A percentile compares a stretch with the other conserved stretches of the same genome.
These are phyloP conservation scores for Acleris emargana DNA, from an alignment of 2,888 invertebrate genomes.

Conservation along the genomic window DNA sequence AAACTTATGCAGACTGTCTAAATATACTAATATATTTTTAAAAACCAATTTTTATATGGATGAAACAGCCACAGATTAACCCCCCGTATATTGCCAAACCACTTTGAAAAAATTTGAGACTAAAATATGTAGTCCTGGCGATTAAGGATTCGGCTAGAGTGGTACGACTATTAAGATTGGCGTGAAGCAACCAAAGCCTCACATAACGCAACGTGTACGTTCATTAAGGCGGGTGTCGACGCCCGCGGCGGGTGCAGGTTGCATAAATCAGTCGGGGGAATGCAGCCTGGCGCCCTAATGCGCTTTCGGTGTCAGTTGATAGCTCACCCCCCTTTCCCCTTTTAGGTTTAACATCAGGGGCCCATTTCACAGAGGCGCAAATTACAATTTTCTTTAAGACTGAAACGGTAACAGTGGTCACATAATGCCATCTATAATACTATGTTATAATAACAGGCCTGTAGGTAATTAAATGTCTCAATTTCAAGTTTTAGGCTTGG, in stretches of 20 bases:
- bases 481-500: too few species aligned
- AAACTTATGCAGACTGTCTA: too few species aligned
- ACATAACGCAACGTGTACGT: constrained; percentile 75
- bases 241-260: constrained; percentile 70
- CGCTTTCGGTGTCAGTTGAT: constrained; percentile 80
- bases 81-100: neutral
- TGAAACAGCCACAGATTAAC: too few species aligned
- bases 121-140: too few species aligned
- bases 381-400: neutral
- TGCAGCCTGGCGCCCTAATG: constrained; percentile 76
- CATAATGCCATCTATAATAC: too few species aligned
- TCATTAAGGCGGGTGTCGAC: constrained; percentile 77
- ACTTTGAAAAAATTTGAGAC: neutral
- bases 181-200: constrained; percentile 75
- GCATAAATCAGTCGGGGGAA: constrained; percentile 80
- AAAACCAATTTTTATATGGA: too few species aligned
- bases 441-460: too few species aligned
- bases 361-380: neutral
- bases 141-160: constrained; percentile 37
- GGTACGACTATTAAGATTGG: constrained; percentile 68
- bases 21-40: too few species aligned
- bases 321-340: constrained; percentile 59
- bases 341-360: constrained; percentile 16
- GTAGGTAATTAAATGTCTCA: too few species aligned
- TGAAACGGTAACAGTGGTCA: neutral